phyloP scores from a whole-genome alignment of 1,140 invertebrate genomes.

The Andricus grossulariae region DNA sequence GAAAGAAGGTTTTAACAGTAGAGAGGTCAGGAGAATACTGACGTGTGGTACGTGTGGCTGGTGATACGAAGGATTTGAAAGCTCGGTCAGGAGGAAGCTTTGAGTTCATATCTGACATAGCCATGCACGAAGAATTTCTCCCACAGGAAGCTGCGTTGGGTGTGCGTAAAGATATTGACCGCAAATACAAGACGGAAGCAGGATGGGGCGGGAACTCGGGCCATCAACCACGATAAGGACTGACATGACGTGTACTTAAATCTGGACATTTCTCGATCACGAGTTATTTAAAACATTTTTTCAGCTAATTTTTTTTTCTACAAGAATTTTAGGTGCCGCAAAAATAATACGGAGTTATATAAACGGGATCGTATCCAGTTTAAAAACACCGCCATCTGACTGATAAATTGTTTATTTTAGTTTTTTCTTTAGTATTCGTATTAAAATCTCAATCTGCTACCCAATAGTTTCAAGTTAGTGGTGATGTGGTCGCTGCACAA shows the following conservation, averaged over 20 bases:
- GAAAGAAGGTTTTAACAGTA: neutral
- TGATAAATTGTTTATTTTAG: no score
- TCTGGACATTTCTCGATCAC: neutral
- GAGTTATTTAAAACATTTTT: no score
- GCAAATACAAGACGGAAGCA: conserved; percentile 59
- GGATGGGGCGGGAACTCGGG: conserved; percentile 63
- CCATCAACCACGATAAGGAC: conserved; percentile 24
- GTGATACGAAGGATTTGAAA: conserved; percentile 40
- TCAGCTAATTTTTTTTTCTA: no score
- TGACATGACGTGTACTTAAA: neutral
- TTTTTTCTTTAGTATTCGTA: no score
- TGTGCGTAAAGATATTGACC: conserved; percentile 29
- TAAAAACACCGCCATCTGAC: no score
- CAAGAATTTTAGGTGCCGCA: no score
- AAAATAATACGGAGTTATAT: no score
- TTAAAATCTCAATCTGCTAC: no score
- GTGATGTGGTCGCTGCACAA: no score
- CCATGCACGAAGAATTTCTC: conserved; percentile 28
- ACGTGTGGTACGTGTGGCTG: conserved; percentile 1
- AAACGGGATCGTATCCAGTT: no score
- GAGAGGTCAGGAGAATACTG: neutral
- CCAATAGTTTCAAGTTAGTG: no score
- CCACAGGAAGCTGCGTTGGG: conserved; percentile 58
- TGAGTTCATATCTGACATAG: conserved; percentile 50
- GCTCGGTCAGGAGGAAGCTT: conserved; percentile 44